These are phyloP conservation scores for Papilio dardanus DNA, from an alignment of 1,140 invertebrate genomes.

Conservation along the genomic window DNA sequence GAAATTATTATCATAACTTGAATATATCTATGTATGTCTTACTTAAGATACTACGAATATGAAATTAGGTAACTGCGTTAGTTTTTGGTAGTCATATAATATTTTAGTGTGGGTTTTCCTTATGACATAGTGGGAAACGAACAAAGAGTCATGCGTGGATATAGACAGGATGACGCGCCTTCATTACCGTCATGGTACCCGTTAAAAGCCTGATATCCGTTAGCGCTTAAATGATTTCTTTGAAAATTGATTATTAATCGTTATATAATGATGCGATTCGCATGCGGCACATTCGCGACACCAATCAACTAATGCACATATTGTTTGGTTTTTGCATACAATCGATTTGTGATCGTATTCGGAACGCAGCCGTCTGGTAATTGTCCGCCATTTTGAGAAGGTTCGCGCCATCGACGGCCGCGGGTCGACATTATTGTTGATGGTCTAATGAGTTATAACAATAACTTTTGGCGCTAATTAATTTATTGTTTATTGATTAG, in stretches of 20 bases:
- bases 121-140: not conserved
- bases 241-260: constrained; percentile 44
- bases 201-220: constrained; percentile 41
- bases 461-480: constrained; percentile 45
- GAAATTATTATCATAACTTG: not conserved
- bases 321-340: constrained; percentile 49
- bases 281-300: constrained; percentile 37
- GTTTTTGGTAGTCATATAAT: not conserved
- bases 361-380: constrained; percentile 53
- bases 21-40: no score
- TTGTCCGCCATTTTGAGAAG: constrained; percentile 61
- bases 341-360: constrained; percentile 46
- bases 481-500: constrained; percentile 62
- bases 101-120: constrained; percentile 20
- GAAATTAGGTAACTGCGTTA: no score
- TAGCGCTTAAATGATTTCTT: constrained; percentile 46
- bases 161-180: constrained; percentile 27
- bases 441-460: constrained; percentile 57
- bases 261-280: constrained; percentile 39
- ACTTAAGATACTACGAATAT: no score
- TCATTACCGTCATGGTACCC: constrained; percentile 27
- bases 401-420: constrained; percentile 51
- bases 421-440: constrained; percentile 48
- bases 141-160: not conserved
- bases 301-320: constrained; percentile 43